phyloP scores from a whole-genome alignment of 1,140 invertebrate genomes.

The Goniozus legneri region DNA sequence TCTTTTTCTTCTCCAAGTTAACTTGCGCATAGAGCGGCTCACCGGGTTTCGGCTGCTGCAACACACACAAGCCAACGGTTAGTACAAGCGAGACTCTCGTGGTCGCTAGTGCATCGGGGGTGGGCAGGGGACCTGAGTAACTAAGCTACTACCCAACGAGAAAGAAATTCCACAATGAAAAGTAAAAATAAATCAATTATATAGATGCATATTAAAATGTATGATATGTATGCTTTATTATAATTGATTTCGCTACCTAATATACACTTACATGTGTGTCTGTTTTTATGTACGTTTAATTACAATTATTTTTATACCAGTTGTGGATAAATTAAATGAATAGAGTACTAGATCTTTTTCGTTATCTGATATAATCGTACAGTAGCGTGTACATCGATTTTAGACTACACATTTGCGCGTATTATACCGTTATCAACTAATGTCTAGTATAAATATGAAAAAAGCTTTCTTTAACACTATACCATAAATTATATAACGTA shows the following conservation, averaged over 20 bases:
- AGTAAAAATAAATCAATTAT: not conserved
- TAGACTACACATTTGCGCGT: not conserved
- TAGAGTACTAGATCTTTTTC: not conserved
- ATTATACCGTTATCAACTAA: not conserved
- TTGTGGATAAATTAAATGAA: not conserved
- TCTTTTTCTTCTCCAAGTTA: constrained; percentile 75
- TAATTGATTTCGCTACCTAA: not conserved
- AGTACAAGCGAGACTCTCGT: constrained; percentile 15
- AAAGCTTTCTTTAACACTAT: too few species aligned
- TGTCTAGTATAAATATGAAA: not conserved
- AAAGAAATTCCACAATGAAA: not conserved
- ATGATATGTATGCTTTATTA: not conserved
- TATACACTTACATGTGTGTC: too few species aligned
- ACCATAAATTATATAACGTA: not conserved
- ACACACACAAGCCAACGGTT: constrained; percentile 52
- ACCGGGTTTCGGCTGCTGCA: constrained; percentile 61
- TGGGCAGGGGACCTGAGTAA: constrained; percentile 12
- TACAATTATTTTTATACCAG: constrained; percentile 2
- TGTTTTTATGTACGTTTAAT: too few species aligned
- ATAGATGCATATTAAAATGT: not conserved
- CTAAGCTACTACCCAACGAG: not conserved
- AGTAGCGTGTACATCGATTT: too few species aligned
- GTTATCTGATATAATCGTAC: too few species aligned
- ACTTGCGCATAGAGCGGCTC: constrained; percentile 79
- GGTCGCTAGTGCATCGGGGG: constrained; percentile 16